Evolutionary conservation across 92 coral and sea anemone species (phyloP), one percentile per base, ranked within the genome.

Genomic region (Desmophyllum pertusum): DNA sequence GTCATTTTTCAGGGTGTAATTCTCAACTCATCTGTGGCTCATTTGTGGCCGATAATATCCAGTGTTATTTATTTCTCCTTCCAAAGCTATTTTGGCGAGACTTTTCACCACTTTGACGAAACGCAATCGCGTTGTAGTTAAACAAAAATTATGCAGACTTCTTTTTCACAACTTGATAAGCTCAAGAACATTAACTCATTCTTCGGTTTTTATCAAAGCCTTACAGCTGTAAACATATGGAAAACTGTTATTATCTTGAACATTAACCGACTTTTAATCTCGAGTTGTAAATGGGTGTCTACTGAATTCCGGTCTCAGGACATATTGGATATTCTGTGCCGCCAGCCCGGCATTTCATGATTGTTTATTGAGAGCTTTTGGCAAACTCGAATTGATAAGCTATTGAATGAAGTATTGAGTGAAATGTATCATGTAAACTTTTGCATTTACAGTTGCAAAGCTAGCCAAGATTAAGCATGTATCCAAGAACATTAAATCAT

Each of bases 231-330:
- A 62, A 42, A 30, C 63, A 13, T 38, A 21, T 25, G 52, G 45
- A 30, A 78, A 76, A 29, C n/a, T 30, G 18, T 67, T 67, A 36
- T 67, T 33, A 36, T 37, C 45, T 67, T 36, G 10, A 53, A 43
- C 38, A 31, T 66, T 21, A 33, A 79, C 75, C 75, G 45, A 45
- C 55, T 23, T 62, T 62, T 78, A 41, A 41, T 62, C 72, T 63
- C 59, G n/a, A 42, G 31, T 18, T 41, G 73, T 25, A 62, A 78
- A 62, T 62, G 42, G 40, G 55, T 18, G 6, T 63, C 70, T 42
- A 14, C 41, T 66, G 42, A 66, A 78, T 41, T 78, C 75, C 75
- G 75, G 75, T 65, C 43, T 35, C 64, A 31, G 15, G 70, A 35
- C 73, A 41, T 67, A 65, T 42, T 45, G 64, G 35, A 21, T 64